phyloP scores from a whole-genome alignment of 2,888 invertebrate species.

The Harpagoxenus sublaevis region DNA sequence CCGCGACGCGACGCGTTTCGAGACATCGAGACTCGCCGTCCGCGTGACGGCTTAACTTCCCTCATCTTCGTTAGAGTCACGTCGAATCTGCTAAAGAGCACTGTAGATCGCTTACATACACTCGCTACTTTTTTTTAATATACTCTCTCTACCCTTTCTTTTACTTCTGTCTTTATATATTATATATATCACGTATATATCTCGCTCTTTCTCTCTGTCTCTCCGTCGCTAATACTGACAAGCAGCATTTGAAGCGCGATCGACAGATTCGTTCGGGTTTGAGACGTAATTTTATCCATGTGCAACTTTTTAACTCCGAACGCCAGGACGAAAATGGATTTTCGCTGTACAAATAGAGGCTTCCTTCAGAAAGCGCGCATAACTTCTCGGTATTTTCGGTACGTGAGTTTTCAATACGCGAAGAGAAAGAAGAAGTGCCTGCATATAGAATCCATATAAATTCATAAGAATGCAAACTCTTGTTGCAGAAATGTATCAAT shows the following conservation, averaged over 20 bases:
- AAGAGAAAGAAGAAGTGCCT: conserved; percentile 40
- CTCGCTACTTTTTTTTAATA: conserved; percentile 67
- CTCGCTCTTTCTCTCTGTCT: conserved; percentile 38
- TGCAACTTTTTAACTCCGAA: conserved; percentile 48
- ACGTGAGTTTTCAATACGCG: conserved; percentile 48
- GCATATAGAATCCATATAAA: conserved; percentile 41
- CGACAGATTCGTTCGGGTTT: conserved; percentile 33
- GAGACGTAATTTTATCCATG: conserved; percentile 41
- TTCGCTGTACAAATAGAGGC: conserved; percentile 50
- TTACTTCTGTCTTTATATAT: conserved; percentile 34
- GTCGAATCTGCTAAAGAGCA: conserved; percentile 80
- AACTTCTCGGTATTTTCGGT: conserved; percentile 51
- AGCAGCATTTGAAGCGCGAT: conserved; percentile 40
- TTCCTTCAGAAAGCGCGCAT: conserved; percentile 36
- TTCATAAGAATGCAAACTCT: conserved; percentile 44
- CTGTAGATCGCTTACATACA: conserved; percentile 80
- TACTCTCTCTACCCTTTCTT: conserved; percentile 40
- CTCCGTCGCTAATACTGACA: conserved; percentile 44
- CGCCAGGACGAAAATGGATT: conserved; percentile 50
- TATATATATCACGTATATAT: conserved; percentile 24
- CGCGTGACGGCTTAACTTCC: conserved; percentile 37
- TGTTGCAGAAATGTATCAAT: conserved; percentile 33
- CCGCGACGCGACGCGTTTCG: conserved; percentile 56
- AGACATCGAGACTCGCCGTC: conserved; percentile 15
- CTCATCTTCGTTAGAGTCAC: conserved; percentile 76